Evolutionary conservation across 2,797 vertebrate genomes (phyloP).

Genomic region (Scomberomorus guttatus): DNA sequence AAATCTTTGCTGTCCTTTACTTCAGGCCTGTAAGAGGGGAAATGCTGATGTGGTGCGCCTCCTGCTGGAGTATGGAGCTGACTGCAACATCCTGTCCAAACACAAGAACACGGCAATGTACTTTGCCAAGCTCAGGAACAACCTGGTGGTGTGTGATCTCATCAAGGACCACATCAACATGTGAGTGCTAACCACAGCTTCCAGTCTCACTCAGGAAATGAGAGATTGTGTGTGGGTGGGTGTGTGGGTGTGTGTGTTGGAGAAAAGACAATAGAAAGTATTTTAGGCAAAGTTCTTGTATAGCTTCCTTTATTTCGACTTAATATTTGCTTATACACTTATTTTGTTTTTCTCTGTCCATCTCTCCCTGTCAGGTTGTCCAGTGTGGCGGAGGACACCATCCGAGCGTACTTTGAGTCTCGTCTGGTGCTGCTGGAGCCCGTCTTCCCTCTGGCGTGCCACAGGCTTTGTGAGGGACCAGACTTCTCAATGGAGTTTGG

Average conservation of each 20-base stretch:
- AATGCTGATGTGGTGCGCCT: conserved; percentile 95
- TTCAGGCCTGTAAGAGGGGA: conserved; percentile 95
- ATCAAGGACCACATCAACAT: conserved; percentile 92
- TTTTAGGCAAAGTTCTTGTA: too few relatives aligned
- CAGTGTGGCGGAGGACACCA: conserved; percentile 93
- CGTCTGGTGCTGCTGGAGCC: conserved; percentile 92
- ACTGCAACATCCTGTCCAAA: conserved; percentile 96
- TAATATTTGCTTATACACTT: neutral
- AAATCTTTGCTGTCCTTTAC: neutral
- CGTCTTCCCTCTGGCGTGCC: conserved; percentile 94
- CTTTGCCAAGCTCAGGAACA: conserved; percentile 95
- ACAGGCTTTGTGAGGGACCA: conserved; percentile 95
- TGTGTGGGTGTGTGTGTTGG: neutral
- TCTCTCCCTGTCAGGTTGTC: conserved; percentile 84
- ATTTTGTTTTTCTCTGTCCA: neutral
- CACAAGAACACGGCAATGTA: conserved; percentile 93
- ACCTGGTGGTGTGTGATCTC: conserved; percentile 90
- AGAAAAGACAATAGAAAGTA: neutral
- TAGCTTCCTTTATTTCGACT: too few relatives aligned
- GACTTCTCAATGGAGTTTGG: conserved; percentile 94
- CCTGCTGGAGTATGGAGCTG: conserved; percentile 94
- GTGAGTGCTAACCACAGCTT: conserved; percentile 85
- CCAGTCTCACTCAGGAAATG: too few relatives aligned
- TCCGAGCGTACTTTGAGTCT: conserved; percentile 93
- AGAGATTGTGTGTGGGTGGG: too few relatives aligned